These are phyloP conservation scores for Lepetodrilus schrolli DNA, from an alignment of 2,888 invertebrate species.

Conservation along the genomic window DNA sequence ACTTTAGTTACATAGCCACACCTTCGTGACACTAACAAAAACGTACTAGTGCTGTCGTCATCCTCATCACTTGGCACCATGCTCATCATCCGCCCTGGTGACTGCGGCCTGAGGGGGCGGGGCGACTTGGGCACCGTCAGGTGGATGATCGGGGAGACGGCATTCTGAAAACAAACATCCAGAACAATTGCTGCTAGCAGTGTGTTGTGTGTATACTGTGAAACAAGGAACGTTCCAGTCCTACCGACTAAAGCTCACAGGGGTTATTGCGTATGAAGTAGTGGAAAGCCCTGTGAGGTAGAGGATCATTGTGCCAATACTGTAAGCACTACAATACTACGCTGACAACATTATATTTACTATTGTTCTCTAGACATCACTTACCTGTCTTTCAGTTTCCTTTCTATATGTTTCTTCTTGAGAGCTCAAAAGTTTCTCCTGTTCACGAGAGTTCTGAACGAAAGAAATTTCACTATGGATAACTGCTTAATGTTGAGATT, in stretches of 20 bases:
- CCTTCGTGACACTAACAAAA: too few relatives aligned
- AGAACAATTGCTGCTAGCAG: too few relatives aligned
- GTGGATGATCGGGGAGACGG: not conserved
- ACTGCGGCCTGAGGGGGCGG: not conserved
- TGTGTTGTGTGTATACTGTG: too few relatives aligned
- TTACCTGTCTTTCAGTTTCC: slow-evolving; percentile 47
- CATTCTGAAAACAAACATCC: not conserved
- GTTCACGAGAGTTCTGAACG: slow-evolving; percentile 53
- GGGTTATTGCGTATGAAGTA: not conserved
- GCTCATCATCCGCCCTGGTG: not conserved
- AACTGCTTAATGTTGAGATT: too few relatives aligned
- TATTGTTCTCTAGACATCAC: too few relatives aligned
- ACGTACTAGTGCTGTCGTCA: slow-evolving; percentile 46
- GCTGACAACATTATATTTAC: too few relatives aligned
- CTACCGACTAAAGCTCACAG: not conserved
- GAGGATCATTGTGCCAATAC: too few relatives aligned
- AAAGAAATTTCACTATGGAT: too few relatives aligned
- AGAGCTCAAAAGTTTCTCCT: slow-evolving; percentile 44
- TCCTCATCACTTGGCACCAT: slow-evolving; percentile 59
- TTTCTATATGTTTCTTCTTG: slow-evolving; percentile 48
- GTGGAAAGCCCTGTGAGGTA: not conserved
- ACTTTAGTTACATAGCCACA: too few relatives aligned
- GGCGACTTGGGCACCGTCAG: not conserved
- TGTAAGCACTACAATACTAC: too few relatives aligned
- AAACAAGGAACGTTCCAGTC: too few relatives aligned